Evolutionary conservation across 2,888 invertebrate genomes (phyloP), one percentile per base, ranked within the genome.

Genomic region (Cacoxenus indagator): DNA sequence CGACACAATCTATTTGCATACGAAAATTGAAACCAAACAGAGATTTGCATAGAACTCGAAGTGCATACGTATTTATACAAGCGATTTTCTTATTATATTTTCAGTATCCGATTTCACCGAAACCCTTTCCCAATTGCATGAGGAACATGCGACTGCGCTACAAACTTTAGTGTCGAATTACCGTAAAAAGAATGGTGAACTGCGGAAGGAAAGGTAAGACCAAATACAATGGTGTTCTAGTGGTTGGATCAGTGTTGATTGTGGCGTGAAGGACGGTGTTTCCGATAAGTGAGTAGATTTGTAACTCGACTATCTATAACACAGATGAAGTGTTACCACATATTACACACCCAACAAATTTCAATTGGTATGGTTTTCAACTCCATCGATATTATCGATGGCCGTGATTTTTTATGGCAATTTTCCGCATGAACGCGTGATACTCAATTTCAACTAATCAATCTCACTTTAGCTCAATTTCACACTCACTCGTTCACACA

Each of bases 91-190:
- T 57, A 17, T 5, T 22, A 17, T 72, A 27, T 54, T 81, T 75
- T 45, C 91, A 96, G 96, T 96, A 87, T 93, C 96, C 77, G 96
- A 96, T 90, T 96, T 96, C 89, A 94, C 95, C 70, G 94, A 95
- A 84, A 95, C 96, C 89, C 90, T 96, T 89, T 94, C 96, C 73
- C 94, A 94, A 84, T 91, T 95, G 86, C 95, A 96, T 90, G 96
- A 96, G 88, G 93, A 93, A 79, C 96, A 96, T 88, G 95, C 96
- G 14, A 92, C 94, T 75, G 95, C 95, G 86, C 90, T 96, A 75
- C 95, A 96, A 87, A 90, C 93, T 74, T 90, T 96, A 80, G 95
- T 96, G 67, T 94, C 96, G 76, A 94, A 92, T 88, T 96, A 94
- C 89, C 91, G 96, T 64, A 94, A 95, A 87, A 91, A 93, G 85